Conservation (phyloP, 2,113 vertebrate genomes). For the Corythornis vintsioides region DNA sequence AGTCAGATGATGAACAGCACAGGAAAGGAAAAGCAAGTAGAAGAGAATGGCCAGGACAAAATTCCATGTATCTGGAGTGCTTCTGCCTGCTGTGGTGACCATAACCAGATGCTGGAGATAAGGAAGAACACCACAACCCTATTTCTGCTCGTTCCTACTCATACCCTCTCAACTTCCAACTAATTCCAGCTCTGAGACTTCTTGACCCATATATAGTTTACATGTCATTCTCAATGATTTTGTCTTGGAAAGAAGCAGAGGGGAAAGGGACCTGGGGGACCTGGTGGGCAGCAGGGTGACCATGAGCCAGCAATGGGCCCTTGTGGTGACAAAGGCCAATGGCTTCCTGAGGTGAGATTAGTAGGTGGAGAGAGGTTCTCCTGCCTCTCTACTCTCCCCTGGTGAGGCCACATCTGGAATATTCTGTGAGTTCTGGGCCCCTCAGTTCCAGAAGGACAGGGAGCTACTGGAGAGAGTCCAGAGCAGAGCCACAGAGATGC, state of each 20-base stretch:
- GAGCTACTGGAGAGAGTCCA: too few relatives aligned
- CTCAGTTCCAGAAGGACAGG: too few relatives aligned
- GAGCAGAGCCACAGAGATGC: too few relatives aligned
- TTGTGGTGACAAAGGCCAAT: too few relatives aligned
- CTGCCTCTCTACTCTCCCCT: too few relatives aligned
- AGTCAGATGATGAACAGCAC: background rate
- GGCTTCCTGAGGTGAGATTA: too few relatives aligned
- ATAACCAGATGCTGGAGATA: background rate
- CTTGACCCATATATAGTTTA: conserved; percentile 10
- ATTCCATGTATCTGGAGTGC: background rate
- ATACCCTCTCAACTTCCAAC: background rate
- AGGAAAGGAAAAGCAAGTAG: background rate
- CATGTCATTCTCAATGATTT: conserved; percentile 30
- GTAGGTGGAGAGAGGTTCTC: too few relatives aligned
- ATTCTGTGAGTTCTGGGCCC: too few relatives aligned
- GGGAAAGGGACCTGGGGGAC: too few relatives aligned
- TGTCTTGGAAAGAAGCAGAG: background rate
- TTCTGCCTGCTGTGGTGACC: background rate
- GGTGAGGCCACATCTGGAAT: too few relatives aligned
- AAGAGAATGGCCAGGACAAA: background rate
- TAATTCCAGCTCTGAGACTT: conserved; percentile 14
- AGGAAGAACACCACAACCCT: background rate
- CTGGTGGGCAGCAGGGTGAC: too few relatives aligned
- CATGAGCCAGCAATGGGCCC: too few relatives aligned
- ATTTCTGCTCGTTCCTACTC: background rate